These are phyloP conservation scores for Chymomyza procnemis DNA, from an alignment of 2,888 invertebrate species.

Conservation along the genomic window DNA sequence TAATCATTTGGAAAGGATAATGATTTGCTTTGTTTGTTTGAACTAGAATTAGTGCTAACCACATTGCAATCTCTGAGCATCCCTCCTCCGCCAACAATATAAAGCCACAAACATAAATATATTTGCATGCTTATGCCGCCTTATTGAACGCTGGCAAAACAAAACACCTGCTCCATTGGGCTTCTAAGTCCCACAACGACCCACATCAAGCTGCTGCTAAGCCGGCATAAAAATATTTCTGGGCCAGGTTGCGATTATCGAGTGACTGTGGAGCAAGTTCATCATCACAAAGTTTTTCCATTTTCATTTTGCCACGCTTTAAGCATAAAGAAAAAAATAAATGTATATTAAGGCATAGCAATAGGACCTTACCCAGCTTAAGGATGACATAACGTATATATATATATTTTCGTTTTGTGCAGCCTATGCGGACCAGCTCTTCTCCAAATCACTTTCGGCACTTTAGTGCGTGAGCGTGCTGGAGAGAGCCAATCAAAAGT, in stretches of 20 bases:
- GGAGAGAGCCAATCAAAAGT: constrained; percentile 27
- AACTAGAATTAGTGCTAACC: not conserved
- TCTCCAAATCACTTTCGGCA: constrained; percentile 54
- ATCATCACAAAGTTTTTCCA: constrained; percentile 58
- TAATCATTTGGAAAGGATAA: not conserved
- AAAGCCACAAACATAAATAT: not conserved
- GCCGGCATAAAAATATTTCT: constrained; percentile 38
- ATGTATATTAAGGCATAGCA: constrained; percentile 43
- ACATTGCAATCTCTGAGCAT: not conserved
- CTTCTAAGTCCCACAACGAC: not conserved
- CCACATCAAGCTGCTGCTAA: constrained; percentile 31
- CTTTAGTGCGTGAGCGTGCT: constrained; percentile 36
- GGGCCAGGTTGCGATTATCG: constrained; percentile 48
- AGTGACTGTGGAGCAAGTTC: constrained; percentile 39
- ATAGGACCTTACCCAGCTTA: constrained; percentile 17
- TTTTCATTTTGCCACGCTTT: constrained; percentile 40
- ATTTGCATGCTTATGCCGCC: not conserved
- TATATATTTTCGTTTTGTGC: constrained; percentile 29
- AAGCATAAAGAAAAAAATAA: constrained; percentile 54
- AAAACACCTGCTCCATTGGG: not conserved
- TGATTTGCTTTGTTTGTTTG: not conserved
- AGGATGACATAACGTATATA: constrained; percentile 21
- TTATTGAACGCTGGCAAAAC: not conserved
- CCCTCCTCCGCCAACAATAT: not conserved
- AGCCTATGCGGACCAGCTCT: too few relatives aligned